phyloP scores from a whole-genome alignment of 2,797 vertebrate genomes.

The Hyperoplus lanceolatus region DNA sequence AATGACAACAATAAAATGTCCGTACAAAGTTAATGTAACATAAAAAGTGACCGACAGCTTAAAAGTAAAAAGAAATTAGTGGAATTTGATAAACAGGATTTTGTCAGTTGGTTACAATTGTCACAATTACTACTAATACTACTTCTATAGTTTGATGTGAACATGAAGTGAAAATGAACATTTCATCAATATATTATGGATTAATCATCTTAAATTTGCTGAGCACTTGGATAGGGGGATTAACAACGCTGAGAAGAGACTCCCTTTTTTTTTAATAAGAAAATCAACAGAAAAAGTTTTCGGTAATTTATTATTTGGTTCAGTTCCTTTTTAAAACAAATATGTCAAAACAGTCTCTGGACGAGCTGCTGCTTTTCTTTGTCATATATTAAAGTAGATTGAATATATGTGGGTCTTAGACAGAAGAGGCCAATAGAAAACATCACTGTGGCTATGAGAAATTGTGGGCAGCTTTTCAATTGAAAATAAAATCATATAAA shows the following conservation, averaged over 20 bases:
- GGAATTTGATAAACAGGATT: neutral
- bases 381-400: neutral
- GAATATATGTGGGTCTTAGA: neutral
- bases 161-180: neutral
- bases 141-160: neutral
- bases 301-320: no score
- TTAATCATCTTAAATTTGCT: neutral
- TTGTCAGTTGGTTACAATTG: no score
- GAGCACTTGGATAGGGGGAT: neutral
- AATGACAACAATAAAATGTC: neutral
- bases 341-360: constrained; percentile 4
- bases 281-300: no score
- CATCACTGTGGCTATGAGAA: neutral
- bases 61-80: neutral
- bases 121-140: neutral
- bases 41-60: neutral
- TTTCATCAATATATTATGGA: neutral
- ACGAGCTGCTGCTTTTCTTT: neutral
- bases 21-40: neutral
- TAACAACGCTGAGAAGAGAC: no score
- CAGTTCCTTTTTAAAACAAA: neutral
- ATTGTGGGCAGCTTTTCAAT: neutral
- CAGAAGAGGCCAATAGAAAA: neutral
- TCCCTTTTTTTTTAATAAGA: no score
- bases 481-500: neutral